Conservation (phyloP, 2,797 vertebrate genomes). For the Hybognathus amarus region DNA sequence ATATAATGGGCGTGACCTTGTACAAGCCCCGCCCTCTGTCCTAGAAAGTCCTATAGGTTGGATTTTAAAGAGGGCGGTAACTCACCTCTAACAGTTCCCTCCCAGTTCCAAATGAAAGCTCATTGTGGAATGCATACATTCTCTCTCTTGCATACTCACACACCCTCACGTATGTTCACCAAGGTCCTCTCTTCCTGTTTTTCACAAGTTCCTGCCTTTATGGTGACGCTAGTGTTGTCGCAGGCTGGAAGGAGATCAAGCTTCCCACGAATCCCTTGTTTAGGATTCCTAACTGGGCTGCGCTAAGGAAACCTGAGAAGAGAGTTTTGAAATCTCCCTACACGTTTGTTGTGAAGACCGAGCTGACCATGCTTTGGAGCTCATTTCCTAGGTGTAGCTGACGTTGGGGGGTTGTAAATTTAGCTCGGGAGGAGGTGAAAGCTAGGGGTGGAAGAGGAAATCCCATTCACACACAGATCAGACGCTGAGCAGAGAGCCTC, state of each 20-base stretch:
- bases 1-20: conserved; percentile 62
- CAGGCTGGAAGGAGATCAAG: conserved; percentile 53
- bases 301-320: not conserved
- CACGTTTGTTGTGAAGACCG: conserved; percentile 35
- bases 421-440: conserved; percentile 50
- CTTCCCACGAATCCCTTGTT: conserved; percentile 21
- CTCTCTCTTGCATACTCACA: conserved; percentile 53
- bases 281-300: conserved; percentile 11
- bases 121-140: conserved; percentile 71
- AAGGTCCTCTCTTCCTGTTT: conserved; percentile 66
- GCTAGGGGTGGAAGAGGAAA: conserved; percentile 51
- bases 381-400: conserved; percentile 44
- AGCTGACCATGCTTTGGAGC: conserved; percentile 29
- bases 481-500: conserved; percentile 25
- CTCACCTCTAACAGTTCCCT: conserved; percentile 65
- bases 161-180: conserved; percentile 61
- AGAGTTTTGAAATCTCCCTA: not conserved
- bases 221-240: conserved; percentile 56
- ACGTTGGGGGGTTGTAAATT: conserved; percentile 58
- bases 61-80: conserved; percentile 66
- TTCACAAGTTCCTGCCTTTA: conserved; percentile 65
- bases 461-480: conserved; percentile 27
- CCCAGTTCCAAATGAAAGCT: conserved; percentile 75
- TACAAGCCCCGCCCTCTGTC: conserved; percentile 60
- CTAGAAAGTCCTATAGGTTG: conserved; percentile 65